These are phyloP conservation scores for Sycophila texana DNA, from an alignment of 2,888 invertebrate genomes.

Conservation along the genomic window DNA sequence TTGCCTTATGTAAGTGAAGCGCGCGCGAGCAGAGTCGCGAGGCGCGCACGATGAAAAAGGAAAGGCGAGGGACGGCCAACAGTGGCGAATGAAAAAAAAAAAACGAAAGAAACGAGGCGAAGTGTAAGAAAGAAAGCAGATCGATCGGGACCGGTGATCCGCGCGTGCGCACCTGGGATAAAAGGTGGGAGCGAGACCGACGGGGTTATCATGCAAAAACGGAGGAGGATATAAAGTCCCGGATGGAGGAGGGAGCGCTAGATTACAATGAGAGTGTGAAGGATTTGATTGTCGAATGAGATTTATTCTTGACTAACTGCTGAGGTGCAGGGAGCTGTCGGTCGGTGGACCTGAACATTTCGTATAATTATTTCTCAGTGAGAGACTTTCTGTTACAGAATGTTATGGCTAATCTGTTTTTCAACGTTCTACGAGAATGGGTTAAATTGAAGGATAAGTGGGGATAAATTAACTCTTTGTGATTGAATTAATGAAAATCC, in stretches of 20 bases:
- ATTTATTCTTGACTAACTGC: neutral
- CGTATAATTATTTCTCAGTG: too few species aligned
- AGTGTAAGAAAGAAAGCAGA: slow-evolving; percentile 34
- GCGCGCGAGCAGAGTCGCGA: neutral
- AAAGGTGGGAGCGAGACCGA: neutral
- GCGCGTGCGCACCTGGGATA: slow-evolving; percentile 21
- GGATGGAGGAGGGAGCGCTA: neutral
- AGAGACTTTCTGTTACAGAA: too few species aligned
- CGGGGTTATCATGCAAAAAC: slow-evolving; percentile 15
- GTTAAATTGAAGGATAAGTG: too few species aligned
- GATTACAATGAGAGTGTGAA: slow-evolving; percentile 11
- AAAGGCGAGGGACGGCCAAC: neutral
- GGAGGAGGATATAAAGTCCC: neutral
- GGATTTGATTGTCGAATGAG: slow-evolving; percentile 18
- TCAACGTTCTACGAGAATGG: too few species aligned
- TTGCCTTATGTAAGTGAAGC: slow-evolving; percentile 37
- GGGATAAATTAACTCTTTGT: too few species aligned
- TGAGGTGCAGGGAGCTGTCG: too few species aligned
- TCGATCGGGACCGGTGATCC: slow-evolving; percentile 39
- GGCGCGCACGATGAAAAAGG: neutral
- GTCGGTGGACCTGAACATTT: too few species aligned
- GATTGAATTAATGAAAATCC: too few species aligned
- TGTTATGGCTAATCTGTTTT: too few species aligned
- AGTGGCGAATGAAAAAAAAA: slow-evolving; percentile 12
- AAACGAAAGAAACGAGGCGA: neutral